A percentile compares a stretch with the other conserved stretches of the same genome.
phyloP scores from a whole-genome alignment of 2,113 vertebrate species.

The Capreolus pygargus region DNA sequence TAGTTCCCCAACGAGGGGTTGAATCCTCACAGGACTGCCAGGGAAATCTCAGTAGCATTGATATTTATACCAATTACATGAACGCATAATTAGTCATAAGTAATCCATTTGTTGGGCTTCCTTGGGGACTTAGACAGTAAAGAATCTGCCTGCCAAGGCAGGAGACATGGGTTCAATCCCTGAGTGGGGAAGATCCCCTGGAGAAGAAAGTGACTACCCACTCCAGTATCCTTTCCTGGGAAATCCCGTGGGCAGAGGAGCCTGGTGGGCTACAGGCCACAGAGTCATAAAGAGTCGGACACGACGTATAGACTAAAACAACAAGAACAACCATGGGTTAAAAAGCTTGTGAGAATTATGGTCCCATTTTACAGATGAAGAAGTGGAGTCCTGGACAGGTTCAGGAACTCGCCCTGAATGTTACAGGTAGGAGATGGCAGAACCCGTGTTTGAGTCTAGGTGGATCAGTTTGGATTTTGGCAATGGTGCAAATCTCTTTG shows the following conservation, averaged over 20 bases:
- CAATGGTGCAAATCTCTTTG: rapidly evolving
- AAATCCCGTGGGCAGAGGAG: not conserved
- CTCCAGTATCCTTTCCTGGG: not conserved
- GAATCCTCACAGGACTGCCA: not conserved
- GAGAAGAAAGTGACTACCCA: not conserved
- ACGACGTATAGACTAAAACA: not conserved
- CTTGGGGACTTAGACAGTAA: not conserved
- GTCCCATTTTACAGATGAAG: not conserved
- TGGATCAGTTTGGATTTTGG: not conserved
- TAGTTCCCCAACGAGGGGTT: not conserved
- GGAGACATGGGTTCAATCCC: not conserved
- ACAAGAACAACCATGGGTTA: too few relatives aligned
- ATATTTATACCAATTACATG: not conserved
- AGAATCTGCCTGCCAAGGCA: not conserved
- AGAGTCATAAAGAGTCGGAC: not conserved
- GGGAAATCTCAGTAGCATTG: not conserved
- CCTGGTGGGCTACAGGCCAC: not conserved
- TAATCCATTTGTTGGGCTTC: not conserved
- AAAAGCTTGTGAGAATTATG: not conserved
- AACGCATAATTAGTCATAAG: not conserved
- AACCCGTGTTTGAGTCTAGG: not conserved
- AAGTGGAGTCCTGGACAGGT: not conserved
- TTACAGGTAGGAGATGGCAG: not conserved
- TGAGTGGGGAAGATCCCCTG: not conserved
- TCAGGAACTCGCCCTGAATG: rapidly evolving